Conservation (phyloP, 2,888 invertebrate genomes). For the Morpho achilles region DNA sequence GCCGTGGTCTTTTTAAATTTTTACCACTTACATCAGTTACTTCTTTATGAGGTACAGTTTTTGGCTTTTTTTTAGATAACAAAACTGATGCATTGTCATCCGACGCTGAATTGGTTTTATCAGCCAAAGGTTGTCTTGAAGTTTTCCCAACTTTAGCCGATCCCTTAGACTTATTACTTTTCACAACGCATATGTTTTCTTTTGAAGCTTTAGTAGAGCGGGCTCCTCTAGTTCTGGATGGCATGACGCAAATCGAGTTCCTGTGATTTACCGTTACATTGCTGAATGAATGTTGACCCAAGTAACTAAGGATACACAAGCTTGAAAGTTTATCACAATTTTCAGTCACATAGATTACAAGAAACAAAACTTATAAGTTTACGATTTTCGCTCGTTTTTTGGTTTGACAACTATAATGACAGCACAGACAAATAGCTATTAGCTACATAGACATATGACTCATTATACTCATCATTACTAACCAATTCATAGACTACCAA, state of each 20-base stretch:
- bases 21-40: slow-evolving; percentile 18
- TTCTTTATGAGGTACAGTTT: slow-evolving; percentile 19
- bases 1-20: slow-evolving; percentile 37
- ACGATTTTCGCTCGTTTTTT: slow-evolving; percentile 29
- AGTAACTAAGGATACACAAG: not conserved
- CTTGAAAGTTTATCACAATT: not conserved
- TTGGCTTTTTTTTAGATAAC: slow-evolving; percentile 30
- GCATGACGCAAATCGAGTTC: slow-evolving; percentile 46
- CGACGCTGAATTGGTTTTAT: slow-evolving; percentile 67
- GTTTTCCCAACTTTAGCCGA: slow-evolving; percentile 35
- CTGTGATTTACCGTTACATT: slow-evolving; percentile 4
- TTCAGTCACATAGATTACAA: not conserved
- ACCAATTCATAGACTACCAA: no score
- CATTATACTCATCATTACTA: no score
- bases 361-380: not conserved
- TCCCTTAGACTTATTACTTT: slow-evolving; percentile 32
- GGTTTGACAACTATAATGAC: slow-evolving; percentile 13
- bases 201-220: slow-evolving; percentile 48
- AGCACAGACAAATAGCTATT: not conserved
- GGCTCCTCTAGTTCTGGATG: slow-evolving; percentile 53
- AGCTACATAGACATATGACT: no score
- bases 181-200: slow-evolving; percentile 45
- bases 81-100: slow-evolving; percentile 53
- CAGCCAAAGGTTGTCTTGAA: slow-evolving; percentile 52
- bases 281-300: not conserved